A percentile compares a stretch with the other conserved stretches of the same genome.
Evolutionary conservation across 2,113 vertebrate genomes (phyloP).

Genomic region (Dasyprocta punctata): DNA sequence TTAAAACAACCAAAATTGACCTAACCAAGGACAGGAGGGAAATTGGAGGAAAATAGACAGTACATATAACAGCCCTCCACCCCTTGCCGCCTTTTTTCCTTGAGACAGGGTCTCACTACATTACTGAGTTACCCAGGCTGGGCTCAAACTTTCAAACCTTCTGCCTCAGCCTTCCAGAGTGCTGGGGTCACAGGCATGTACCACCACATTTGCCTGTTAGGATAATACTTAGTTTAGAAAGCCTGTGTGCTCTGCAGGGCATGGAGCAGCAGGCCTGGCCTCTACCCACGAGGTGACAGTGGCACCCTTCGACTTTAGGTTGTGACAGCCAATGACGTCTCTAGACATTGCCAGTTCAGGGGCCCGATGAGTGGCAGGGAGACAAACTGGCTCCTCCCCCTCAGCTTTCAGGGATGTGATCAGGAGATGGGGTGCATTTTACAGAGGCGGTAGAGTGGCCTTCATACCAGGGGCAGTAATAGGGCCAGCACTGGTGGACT

Average conservation of each 20-base stretch:
- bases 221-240: background rate
- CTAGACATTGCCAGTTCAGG: background rate
- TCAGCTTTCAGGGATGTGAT: background rate
- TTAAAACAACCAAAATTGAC: too few relatives aligned
- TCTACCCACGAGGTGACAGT: background rate
- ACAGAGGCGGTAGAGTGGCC: background rate
- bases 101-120: too few relatives aligned
- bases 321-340: background rate
- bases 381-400: background rate
- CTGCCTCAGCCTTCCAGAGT: too few relatives aligned
- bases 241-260: background rate
- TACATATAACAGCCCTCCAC: too few relatives aligned
- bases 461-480: background rate
- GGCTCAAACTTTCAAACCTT: too few relatives aligned
- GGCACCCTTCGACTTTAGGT: background rate
- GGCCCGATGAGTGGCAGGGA: background rate
- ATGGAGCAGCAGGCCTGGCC: background rate
- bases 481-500: background rate
- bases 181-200: too few relatives aligned
- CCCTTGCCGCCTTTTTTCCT: too few relatives aligned
- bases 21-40: too few relatives aligned
- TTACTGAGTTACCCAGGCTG: too few relatives aligned
- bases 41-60: too few relatives aligned
- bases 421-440: background rate
- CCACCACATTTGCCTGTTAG: background rate